Conservation (phyloP, 2,797 vertebrate genomes). For the Pangasius macronema region DNA sequence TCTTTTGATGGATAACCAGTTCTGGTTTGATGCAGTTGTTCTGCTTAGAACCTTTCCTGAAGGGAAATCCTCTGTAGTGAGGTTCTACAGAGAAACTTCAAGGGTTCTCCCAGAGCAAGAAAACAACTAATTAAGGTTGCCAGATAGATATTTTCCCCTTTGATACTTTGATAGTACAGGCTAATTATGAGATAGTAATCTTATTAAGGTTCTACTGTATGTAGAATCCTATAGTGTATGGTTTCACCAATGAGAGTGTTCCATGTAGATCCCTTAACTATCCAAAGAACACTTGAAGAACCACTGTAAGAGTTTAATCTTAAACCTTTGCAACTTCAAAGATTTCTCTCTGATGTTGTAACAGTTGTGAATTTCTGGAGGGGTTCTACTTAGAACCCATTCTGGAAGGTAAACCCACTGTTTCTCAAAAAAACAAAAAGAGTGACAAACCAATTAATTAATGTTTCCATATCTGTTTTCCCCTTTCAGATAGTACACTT, state of each 20-base stretch:
- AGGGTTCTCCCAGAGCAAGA: not conserved
- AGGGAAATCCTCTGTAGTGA: not conserved
- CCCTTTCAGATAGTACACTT: not conserved
- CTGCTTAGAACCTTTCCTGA: not conserved
- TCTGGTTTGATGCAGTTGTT: not conserved
- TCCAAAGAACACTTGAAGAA: not conserved
- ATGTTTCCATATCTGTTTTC: not conserved
- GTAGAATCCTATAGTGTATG: not conserved
- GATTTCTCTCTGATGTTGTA: not conserved
- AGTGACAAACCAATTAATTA: not conserved
- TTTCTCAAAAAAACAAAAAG: not conserved
- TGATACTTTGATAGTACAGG: not conserved
- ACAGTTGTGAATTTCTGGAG: not conserved
- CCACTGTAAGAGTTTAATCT: not conserved
- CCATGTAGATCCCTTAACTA: not conserved
- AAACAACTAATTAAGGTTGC: not conserved
- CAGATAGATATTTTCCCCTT: not conserved
- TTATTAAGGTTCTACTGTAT: not conserved
- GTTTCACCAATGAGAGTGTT: not conserved
- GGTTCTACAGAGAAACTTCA: not conserved
- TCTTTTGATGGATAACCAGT: not conserved
- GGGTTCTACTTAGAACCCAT: not conserved
- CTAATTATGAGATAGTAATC: not conserved
- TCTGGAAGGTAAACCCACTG: not conserved
- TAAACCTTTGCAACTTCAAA: not conserved